Evolutionary conservation across 2,888 invertebrate species (phyloP).

Genomic region (Corythucha ciliata): DNA sequence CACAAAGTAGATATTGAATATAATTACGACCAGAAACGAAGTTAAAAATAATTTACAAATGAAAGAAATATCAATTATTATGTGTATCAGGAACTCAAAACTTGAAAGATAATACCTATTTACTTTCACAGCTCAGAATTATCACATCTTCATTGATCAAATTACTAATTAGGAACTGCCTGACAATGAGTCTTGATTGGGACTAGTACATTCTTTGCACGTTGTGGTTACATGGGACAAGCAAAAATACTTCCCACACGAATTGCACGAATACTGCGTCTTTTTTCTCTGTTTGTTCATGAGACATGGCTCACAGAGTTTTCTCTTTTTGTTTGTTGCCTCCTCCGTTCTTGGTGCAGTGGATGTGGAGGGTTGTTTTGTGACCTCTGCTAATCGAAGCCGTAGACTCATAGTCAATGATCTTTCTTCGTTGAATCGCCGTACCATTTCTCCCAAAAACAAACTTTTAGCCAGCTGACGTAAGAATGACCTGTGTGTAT

Average conservation of each 20-base stretch:
- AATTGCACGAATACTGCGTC: slow-evolving; percentile 1
- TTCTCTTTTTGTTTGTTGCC: not conserved
- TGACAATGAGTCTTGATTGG: not conserved
- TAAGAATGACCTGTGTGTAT: slow-evolving; percentile 16
- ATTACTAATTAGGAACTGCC: slow-evolving; percentile 7
- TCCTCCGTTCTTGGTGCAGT: not conserved
- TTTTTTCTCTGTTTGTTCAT: not conserved
- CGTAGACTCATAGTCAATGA: too few relatives aligned
- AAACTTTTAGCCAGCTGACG: slow-evolving; percentile 18
- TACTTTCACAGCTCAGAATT: not conserved
- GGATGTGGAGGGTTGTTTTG: not conserved
- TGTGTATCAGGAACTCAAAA: not conserved
- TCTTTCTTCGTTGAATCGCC: too few relatives aligned
- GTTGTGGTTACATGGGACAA: slow-evolving; percentile 1
- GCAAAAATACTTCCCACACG: slow-evolving; percentile 5
- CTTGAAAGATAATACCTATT: not conserved
- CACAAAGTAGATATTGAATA: slow-evolving; percentile 2
- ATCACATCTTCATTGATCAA: not conserved
- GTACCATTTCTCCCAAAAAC: slow-evolving; percentile 14
- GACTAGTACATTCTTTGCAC: slow-evolving; percentile 6
- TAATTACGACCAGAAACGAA: not conserved
- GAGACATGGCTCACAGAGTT: not conserved
- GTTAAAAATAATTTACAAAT: slow-evolving; percentile 4
- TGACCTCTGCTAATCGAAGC: not conserved
- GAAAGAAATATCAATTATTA: slow-evolving; percentile 1